Conservation (phyloP, 2,888 invertebrate species). For the Cosmia pyralina region DNA sequence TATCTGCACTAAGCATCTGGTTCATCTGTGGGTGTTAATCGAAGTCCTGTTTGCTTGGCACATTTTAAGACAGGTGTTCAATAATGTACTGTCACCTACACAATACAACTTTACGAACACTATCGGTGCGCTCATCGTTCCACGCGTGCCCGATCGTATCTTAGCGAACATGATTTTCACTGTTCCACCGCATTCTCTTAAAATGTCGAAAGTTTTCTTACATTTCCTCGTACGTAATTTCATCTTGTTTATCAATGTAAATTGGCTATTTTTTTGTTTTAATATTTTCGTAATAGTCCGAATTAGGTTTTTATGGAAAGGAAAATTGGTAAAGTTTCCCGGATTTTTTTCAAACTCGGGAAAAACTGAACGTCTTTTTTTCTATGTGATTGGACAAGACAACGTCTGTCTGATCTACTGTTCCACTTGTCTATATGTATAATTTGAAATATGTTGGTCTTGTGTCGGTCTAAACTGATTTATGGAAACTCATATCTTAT, state of each 20-base stretch:
- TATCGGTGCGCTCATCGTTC: slow-evolving; percentile 71
- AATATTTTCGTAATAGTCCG: too few species aligned
- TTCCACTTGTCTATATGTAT: slow-evolving; percentile 41
- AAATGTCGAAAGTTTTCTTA: slow-evolving; percentile 46
- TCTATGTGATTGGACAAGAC: too few species aligned
- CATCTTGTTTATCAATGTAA: slow-evolving; percentile 27
- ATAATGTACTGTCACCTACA: slow-evolving; percentile 63
- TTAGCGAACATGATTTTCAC: slow-evolving; percentile 67
- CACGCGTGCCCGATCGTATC: slow-evolving; percentile 67
- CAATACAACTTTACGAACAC: slow-evolving; percentile 62
- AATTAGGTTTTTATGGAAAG: neutral
- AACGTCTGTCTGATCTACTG: neutral
- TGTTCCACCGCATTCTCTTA: slow-evolving; percentile 64
- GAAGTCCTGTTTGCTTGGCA: slow-evolving; percentile 43
- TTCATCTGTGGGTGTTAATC: slow-evolving; percentile 45
- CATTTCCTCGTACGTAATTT: slow-evolving; percentile 54
- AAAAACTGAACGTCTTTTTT: neutral
- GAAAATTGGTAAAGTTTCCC: neutral
- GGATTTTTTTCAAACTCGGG: neutral
- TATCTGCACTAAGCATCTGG: slow-evolving; percentile 21
- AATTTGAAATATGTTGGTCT: slow-evolving; percentile 35
- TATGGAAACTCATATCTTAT: slow-evolving; percentile 74
- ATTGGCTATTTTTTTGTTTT: too few species aligned
- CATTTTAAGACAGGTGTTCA: slow-evolving; percentile 71
- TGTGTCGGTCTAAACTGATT: slow-evolving; percentile 58